Percentiles rank a stretch among this genome's conserved stretches.
These are phyloP conservation scores for Nautilus pompilius DNA, from an alignment of 1,140 invertebrate species.

Conservation along the genomic window DNA sequence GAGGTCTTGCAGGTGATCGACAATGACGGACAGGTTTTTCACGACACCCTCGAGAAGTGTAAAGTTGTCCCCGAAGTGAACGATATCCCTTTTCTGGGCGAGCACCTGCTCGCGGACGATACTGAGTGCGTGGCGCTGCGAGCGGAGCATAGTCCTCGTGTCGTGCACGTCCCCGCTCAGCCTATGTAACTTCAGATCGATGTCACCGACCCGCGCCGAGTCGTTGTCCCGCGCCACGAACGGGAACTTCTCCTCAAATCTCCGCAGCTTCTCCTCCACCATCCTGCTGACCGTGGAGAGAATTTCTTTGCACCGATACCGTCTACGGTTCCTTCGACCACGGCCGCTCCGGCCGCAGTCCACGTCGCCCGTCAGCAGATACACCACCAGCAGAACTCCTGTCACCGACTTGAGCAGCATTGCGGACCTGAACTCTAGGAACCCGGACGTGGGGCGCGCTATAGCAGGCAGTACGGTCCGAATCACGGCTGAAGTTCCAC, in stretches of 20 bases:
- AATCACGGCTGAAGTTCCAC: too few relatives aligned
- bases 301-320: not conserved
- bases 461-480: too few relatives aligned
- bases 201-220: not conserved
- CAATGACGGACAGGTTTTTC: not conserved
- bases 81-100: not conserved
- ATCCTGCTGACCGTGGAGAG: not conserved
- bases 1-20: not conserved
- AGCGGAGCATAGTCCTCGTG: not conserved
- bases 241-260: not conserved
- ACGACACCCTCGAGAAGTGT: not conserved
- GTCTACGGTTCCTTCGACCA: not conserved
- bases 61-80: not conserved
- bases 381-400: too few relatives aligned
- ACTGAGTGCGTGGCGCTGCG: not conserved
- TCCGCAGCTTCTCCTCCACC: not conserved
- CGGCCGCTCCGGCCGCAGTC: not conserved
- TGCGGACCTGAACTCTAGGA: too few relatives aligned
- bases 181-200: not conserved
- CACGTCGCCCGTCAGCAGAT: too few relatives aligned
- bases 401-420: too few relatives aligned
- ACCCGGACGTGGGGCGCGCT: too few relatives aligned
- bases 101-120: not conserved
- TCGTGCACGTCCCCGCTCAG: not conserved
- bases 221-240: not conserved